phyloP scores from a whole-genome alignment of 2,888 invertebrate genomes.

The Leucoma salicis region DNA sequence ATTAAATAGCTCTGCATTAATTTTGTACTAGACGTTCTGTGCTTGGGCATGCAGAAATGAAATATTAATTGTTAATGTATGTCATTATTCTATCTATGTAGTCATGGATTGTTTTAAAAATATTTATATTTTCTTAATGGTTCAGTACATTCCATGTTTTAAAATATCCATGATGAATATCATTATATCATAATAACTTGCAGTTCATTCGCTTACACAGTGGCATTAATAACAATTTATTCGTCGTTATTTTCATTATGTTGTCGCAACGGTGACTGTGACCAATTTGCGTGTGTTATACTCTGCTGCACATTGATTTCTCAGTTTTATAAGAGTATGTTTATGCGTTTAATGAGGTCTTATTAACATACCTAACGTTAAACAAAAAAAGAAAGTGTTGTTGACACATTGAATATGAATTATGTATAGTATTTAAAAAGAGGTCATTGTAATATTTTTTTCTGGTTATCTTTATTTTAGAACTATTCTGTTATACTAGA shows the following conservation, averaged over 20 bases:
- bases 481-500: neutral
- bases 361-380: constrained; percentile 9
- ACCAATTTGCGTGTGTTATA: constrained; percentile 51
- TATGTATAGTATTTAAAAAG: neutral
- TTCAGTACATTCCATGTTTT: constrained; percentile 17
- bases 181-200: constrained; percentile 66
- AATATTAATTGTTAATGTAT: constrained; percentile 56
- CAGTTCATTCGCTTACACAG: constrained; percentile 64
- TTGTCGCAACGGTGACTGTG: constrained; percentile 30
- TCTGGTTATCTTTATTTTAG: neutral
- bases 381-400: constrained; percentile 5
- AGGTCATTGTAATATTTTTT: neutral
- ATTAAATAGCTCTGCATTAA: constrained; percentile 61
- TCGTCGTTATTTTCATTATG: constrained; percentile 36
- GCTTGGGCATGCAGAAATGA: constrained; percentile 82
- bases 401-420: constrained; percentile 4
- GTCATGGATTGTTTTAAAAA: neutral
- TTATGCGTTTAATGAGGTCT: constrained; percentile 3
- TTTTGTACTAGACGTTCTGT: constrained; percentile 67
- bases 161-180: constrained; percentile 56
- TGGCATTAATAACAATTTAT: constrained; percentile 73
- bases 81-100: constrained; percentile 26
- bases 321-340: constrained; percentile 26
- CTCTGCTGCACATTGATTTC: constrained; percentile 45
- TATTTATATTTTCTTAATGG: neutral